A percentile compares a stretch with the other conserved stretches of the same genome.
These are phyloP conservation scores for Euthynnus affinis DNA, from an alignment of 2,797 vertebrate genomes.

Conservation along the genomic window DNA sequence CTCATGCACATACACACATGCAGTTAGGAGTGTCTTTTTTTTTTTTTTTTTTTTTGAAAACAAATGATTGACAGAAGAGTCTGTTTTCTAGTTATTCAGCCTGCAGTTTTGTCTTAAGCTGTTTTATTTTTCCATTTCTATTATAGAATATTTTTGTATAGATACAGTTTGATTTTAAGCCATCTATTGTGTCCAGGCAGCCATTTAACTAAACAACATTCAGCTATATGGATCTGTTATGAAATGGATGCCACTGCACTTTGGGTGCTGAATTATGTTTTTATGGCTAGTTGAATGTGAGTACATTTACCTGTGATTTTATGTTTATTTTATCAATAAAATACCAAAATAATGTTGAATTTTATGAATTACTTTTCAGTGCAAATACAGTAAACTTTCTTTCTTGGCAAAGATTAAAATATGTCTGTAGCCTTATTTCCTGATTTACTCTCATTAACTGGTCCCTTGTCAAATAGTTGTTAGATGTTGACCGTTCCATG, in stretches of 20 bases:
- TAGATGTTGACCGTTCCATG: neutral
- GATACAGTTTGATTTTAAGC: constrained; percentile 39
- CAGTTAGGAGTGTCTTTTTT: neutral
- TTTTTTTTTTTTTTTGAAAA: constrained; percentile 7
- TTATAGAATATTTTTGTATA: constrained; percentile 45
- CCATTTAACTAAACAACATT: constrained; percentile 30
- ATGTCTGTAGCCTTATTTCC: neutral
- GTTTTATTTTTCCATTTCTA: constrained; percentile 39
- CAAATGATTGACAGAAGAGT: neutral
- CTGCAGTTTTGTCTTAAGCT: constrained; percentile 4
- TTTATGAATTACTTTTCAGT: neutral
- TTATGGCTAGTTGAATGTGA: constrained; percentile 44
- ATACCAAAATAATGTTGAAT: neutral
- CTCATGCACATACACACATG: neutral
- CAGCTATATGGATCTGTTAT: constrained; percentile 43
- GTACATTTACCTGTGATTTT: constrained; percentile 52
- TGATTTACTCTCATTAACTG: neutral
- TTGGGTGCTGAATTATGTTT: constrained; percentile 60
- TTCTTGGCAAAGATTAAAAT: neutral
- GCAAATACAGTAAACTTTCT: neutral
- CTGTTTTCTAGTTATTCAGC: neutral
- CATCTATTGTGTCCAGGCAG: constrained; percentile 20
- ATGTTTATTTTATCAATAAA: constrained; percentile 79
- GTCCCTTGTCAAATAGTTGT: neutral
- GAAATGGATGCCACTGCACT: constrained; percentile 61